Evolutionary conservation across 2,113 vertebrate species (phyloP), one percentile per base, ranked within the genome.

Genomic region (Lutjanus erythropterus): DNA sequence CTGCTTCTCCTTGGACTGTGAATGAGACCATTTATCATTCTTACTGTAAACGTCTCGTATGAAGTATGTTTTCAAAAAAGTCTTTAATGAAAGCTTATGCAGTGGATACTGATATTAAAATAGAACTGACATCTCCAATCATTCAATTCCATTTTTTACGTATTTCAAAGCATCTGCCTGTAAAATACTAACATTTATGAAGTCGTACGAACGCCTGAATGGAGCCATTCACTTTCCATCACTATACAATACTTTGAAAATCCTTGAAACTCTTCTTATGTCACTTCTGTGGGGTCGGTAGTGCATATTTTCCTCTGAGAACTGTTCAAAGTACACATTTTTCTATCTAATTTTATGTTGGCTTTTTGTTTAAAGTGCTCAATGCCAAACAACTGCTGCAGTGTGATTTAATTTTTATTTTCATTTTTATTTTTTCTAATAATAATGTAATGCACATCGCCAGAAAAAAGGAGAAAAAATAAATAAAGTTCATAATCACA

Each of bases 61-160:
- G 19, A 5, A 53, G 0, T 21, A 4, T 12, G 5, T 12, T 15
- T 33, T 59, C 14, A 10, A 33, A 44, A 18, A 41, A 18, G 0
- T 0, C 16, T 1, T 0, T 6, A 58, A 52, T n/a, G 4, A 25
- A 15, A 0, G 10, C 29, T 21, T 47, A 6, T 4, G 2, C 1
- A 18, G 1, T 25, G 2, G 3, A 23, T 42, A 37, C 25, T 37
- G 9, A 1, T 44, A 9, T 74, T 23, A 52, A 53, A 31, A 42
- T 0, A 53, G 18, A 37, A 15, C 2, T 64, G 2, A 65, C 12
- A 59, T 80, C 60, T 65, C 9, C 2, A 31, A 21, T 49, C 31
- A 31, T 31, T n/a, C n/a, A 29, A 29, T 29, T 58, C 1, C 35
- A 4, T 47, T 47, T 35, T 46, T 35, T 2, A 9, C 0, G 50